A percentile compares a stretch with the other conserved stretches of the same genome.
These are phyloP conservation scores for Penaeus indicus DNA, from an alignment of 1,140 invertebrate genomes.

Conservation along the genomic window DNA sequence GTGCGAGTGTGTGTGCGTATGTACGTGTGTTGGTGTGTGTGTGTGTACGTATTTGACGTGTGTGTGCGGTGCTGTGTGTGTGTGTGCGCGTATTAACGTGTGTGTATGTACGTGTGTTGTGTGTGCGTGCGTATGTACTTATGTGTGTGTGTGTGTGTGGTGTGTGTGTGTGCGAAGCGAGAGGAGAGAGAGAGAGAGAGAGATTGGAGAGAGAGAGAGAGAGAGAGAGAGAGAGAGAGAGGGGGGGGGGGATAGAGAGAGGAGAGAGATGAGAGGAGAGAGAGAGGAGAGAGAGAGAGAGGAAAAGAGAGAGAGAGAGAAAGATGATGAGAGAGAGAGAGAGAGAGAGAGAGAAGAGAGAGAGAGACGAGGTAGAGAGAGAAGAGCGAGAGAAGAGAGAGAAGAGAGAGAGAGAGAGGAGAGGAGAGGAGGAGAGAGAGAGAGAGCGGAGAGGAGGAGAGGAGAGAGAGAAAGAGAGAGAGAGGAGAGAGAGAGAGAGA, in stretches of 20 bases:
- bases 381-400: constrained; percentile 1
- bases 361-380: background rate
- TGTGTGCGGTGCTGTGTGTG: constrained; percentile 1
- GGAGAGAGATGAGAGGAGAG: no score
- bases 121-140: constrained; percentile 4
- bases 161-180: background rate
- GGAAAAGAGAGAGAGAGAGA: no score
- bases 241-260: constrained; percentile 1
- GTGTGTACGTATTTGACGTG: no score
- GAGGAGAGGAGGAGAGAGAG: no score
- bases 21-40: no score
- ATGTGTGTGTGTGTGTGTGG: constrained; percentile 10
- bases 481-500: constrained; percentile 11
- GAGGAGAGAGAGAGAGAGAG: constrained; percentile 10
- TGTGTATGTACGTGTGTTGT: constrained; percentile 11
- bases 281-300: constrained; percentile 11
- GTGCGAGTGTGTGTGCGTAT: no score
- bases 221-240: constrained; percentile 11
- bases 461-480: constrained; percentile 11
- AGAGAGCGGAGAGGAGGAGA: constrained; percentile 2
- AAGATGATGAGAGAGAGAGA: background rate
- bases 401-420: constrained; percentile 11
- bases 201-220: no score
- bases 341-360: no score
- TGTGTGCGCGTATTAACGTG: background rate